Conservation (phyloP, 64 coral and sea anemone species). For the Montipora foliosa region DNA sequence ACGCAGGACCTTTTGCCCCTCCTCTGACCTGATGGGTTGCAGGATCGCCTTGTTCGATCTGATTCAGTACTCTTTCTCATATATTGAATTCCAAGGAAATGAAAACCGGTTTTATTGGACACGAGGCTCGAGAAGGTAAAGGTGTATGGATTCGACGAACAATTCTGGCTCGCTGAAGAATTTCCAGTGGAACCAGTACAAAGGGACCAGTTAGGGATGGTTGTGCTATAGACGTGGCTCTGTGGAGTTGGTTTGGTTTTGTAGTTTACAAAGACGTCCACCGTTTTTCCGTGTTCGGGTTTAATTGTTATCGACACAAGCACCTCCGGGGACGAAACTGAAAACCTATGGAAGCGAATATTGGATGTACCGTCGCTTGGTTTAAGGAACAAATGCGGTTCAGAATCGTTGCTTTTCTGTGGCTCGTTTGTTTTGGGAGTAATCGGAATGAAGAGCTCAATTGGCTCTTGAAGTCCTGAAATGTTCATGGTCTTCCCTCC, state of each 20-base stretch:
- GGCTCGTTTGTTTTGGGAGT: conserved; percentile 25
- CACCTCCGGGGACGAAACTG: conserved; percentile 17
- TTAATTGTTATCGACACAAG: conserved; percentile 36
- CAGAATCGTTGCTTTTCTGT: conserved; percentile 59
- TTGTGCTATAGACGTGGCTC: conserved; percentile 11
- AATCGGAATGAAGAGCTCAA: conserved; percentile 55
- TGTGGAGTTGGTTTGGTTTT: conserved; percentile 47
- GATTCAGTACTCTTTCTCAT: not conserved
- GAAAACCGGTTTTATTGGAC: conserved; percentile 42
- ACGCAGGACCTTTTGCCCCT: conserved; percentile 82
- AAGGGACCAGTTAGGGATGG: conserved; percentile 41
- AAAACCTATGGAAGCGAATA: conserved; percentile 66
- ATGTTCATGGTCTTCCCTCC: conserved; percentile 32
- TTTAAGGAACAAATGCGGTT: conserved; percentile 66
- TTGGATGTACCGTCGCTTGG: conserved; percentile 60
- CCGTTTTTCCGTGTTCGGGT: conserved; percentile 10
- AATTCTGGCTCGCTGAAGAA: conserved; percentile 1
- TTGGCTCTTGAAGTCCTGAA: conserved; percentile 40
- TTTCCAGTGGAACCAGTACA: not conserved
- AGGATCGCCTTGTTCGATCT: conserved; percentile 56
- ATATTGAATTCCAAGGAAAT: conserved; percentile 67
- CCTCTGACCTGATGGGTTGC: conserved; percentile 38
- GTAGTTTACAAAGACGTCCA: conserved; percentile 56
- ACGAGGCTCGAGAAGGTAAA: conserved; percentile 48
- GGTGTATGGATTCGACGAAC: conserved; percentile 52